These are phyloP conservation scores for Malurus cyaneus DNA, from an alignment of 2,113 vertebrate species.

Conservation along the genomic window DNA sequence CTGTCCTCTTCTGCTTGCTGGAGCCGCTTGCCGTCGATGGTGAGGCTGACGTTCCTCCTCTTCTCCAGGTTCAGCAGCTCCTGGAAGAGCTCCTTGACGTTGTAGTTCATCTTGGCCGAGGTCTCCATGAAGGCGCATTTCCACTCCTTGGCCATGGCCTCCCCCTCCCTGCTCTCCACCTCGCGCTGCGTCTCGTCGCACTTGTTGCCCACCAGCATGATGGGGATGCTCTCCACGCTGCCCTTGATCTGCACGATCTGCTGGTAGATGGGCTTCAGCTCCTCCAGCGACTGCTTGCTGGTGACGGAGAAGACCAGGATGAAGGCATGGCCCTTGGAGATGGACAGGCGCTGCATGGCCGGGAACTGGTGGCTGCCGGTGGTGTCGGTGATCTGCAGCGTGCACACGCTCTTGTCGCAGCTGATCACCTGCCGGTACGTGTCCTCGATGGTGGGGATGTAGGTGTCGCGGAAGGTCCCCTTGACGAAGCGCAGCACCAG, in stretches of 20 bases:
- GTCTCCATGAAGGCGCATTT: conserved; percentile 99
- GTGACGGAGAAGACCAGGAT: conserved; percentile 96
- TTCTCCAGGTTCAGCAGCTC: conserved; percentile 97
- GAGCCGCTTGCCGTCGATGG: conserved; percentile 90
- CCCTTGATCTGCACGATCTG: conserved; percentile 96
- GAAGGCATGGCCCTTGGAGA: conserved; percentile 97
- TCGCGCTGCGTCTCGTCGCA: conserved; percentile 95
- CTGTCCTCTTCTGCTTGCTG: conserved; percentile 90
- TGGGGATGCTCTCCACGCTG: conserved; percentile 90
- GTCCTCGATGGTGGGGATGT: conserved; percentile 97
- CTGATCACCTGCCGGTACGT: conserved; percentile 97
- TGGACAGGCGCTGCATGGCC: conserved; percentile 96
- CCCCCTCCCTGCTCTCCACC: conserved; percentile 90
- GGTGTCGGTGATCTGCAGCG: conserved; percentile 96
- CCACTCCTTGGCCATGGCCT: conserved; percentile 91
- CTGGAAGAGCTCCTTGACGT: conserved; percentile 97
- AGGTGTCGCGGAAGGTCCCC: conserved; percentile 95
- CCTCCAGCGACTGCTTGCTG: conserved; percentile 94
- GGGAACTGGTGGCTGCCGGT: conserved; percentile 97
- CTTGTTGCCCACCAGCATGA: conserved; percentile 98
- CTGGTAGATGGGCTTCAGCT: conserved; percentile 94
- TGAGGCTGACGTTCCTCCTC: conserved; percentile 92
- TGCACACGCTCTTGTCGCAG: conserved; percentile 97
- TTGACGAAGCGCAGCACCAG: conserved; percentile 95
- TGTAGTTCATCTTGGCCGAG: conserved; percentile 98